Evolutionary conservation across 2,888 invertebrate genomes (phyloP), one percentile per base, ranked within the genome.

Genomic region (Candidula unifasciata): DNA sequence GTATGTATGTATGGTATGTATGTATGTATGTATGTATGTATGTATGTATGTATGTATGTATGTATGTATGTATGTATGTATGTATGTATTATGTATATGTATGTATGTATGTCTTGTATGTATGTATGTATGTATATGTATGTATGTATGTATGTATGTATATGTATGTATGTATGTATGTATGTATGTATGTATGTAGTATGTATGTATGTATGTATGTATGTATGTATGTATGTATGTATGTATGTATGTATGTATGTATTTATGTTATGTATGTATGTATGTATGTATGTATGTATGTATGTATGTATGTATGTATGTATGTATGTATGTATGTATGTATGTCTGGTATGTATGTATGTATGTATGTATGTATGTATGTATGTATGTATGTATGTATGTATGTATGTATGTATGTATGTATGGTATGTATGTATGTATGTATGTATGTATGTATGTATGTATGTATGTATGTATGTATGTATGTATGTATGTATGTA

Each of bases 111-210:
- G n/a, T n/a, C n/a, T n/a, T 60, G 3, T 60, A 18, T n/a, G 3
- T 18, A 16, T 60, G 18, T 60, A 18, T 60, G 18, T 60, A 16
- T 60, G 3, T 60, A 16, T 24, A 24, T 60, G 60, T 60, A n/a
- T 3, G n/a, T 60, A 60, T 60, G 60, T n/a, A 60, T 60, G 60
- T 24, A 60, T 60, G 24, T 24, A 24, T 60, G 60, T 24, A 18
- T 60, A 60, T 60, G 60, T 60, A 60, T 60, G 18, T 24, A 24
- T n/a, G n/a, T 60, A 24, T 18, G n/a, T 60, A 60, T 60, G n/a
- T 60, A 60, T 60, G n/a, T 60, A 60, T 60, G n/a, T 60, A 60
- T 60, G n/a, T 60, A 60, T 60, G n/a, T 60, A 60, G n/a, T 60
- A 60, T 60, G n/a, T 60, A 60, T 60, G n/a, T 60, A 60, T 60